phyloP scores from a whole-genome alignment of 2,797 vertebrate genomes.

The Paedocypris micromegethes region DNA sequence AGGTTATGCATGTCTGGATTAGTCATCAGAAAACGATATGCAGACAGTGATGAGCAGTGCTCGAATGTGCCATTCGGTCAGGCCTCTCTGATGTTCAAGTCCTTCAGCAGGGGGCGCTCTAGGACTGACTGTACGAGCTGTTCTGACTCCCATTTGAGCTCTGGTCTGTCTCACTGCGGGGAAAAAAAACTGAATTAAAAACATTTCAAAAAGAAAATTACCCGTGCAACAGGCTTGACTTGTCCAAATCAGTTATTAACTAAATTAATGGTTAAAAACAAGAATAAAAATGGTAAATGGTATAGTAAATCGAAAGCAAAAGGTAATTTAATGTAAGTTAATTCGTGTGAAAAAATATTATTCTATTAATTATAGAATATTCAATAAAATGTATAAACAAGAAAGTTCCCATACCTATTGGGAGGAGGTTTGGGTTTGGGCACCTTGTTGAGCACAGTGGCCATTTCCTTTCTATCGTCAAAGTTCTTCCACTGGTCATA shows the following conservation, averaged over 20 bases:
- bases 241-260: too few species aligned
- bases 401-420: slow-evolving; percentile 77
- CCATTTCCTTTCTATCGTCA: slow-evolving; percentile 96
- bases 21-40: slow-evolving; percentile 1
- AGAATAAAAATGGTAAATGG: background rate
- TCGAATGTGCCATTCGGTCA: slow-evolving; percentile 12
- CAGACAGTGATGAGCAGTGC: slow-evolving; percentile 26
- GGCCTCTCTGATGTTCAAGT: slow-evolving; percentile 9
- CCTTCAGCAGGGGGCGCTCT: slow-evolving; percentile 52
- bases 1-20: slow-evolving; percentile 6
- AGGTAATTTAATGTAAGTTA: too few species aligned
- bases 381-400: too few species aligned
- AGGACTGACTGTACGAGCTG: slow-evolving; percentile 96
- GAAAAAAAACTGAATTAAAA: background rate
- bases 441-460: slow-evolving; percentile 95
- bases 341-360: too few species aligned
- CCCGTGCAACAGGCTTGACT: too few species aligned
- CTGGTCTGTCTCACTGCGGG: slow-evolving; percentile 90
- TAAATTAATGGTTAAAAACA: background rate
- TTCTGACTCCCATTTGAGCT: slow-evolving; percentile 98
- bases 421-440: slow-evolving; percentile 98
- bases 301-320: background rate
- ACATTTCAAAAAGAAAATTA: background rate
- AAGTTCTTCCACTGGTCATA: slow-evolving; percentile 99
- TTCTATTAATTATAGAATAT: too few species aligned